Conservation (phyloP, 2,888 invertebrate genomes). For the Drosophila conformis region DNA sequence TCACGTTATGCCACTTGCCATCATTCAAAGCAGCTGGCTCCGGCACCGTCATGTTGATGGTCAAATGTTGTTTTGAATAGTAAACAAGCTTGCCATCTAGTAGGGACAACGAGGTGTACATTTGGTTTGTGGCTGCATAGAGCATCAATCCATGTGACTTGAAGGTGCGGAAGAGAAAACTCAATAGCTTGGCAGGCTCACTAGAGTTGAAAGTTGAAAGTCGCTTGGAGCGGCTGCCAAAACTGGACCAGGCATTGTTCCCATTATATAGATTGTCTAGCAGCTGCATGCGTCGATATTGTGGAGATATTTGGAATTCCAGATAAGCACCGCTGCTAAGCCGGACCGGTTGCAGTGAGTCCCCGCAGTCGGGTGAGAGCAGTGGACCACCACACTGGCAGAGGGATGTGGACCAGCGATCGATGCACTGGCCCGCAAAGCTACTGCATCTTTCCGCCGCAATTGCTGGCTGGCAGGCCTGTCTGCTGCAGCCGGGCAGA, state of each 20-base stretch:
- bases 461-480: slow-evolving; percentile 87
- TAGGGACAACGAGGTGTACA: slow-evolving; percentile 93
- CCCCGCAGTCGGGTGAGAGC: slow-evolving; percentile 92
- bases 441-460: slow-evolving; percentile 86
- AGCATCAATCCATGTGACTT: slow-evolving; percentile 92
- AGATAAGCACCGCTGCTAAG: slow-evolving; percentile 92
- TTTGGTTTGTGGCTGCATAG: slow-evolving; percentile 94
- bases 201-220: slow-evolving; percentile 51
- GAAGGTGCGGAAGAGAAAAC: slow-evolving; percentile 92
- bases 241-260: slow-evolving; percentile 88
- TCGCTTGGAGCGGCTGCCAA: slow-evolving; percentile 20
- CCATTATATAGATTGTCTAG: slow-evolving; percentile 92
- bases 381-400: slow-evolving; percentile 90
- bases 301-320: slow-evolving; percentile 92
- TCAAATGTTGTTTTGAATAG: slow-evolving; percentile 90
- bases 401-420: slow-evolving; percentile 92
- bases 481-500: slow-evolving; percentile 91
- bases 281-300: slow-evolving; percentile 94
- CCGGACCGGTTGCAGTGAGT: slow-evolving; percentile 92
- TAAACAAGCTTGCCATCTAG: slow-evolving; percentile 91
- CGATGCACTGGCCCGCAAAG: slow-evolving; percentile 89
- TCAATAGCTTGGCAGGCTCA: slow-evolving; percentile 89
- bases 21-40: slow-evolving; percentile 89
- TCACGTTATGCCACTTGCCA: slow-evolving; percentile 95
- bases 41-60: slow-evolving; percentile 93